Percentiles rank a stretch among this genome's conserved stretches.
phyloP scores from a whole-genome alignment of 2,888 invertebrate genomes.

The Callyntrura sp. region DNA sequence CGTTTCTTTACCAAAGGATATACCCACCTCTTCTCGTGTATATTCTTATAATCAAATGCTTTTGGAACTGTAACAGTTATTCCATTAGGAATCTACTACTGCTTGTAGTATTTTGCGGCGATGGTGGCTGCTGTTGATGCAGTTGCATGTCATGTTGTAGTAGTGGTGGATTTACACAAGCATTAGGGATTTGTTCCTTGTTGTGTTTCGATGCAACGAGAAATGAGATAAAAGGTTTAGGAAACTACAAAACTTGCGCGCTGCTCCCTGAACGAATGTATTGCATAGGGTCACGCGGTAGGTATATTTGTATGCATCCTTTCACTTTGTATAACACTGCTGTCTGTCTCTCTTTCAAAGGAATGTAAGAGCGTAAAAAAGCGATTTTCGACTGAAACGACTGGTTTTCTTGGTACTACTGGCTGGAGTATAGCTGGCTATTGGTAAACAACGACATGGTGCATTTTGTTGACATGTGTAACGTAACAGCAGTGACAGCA shows the following conservation, averaged over 20 bases:
- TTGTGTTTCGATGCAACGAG: constrained; percentile 20
- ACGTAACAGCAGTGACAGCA: constrained; percentile 33
- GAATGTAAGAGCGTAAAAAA: constrained; percentile 7
- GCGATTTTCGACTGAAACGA: constrained; percentile 22
- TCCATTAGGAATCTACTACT: too few relatives aligned
- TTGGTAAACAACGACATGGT: constrained; percentile 48
- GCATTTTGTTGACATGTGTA: constrained; percentile 50
- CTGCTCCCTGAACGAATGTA: too few relatives aligned
- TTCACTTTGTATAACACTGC: too few relatives aligned
- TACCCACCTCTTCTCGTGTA: too few relatives aligned
- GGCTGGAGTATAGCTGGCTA: not conserved
- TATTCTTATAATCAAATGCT: too few relatives aligned
- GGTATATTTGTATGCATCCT: too few relatives aligned
- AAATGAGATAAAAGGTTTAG: constrained; percentile 8
- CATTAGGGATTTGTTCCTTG: constrained; percentile 38
- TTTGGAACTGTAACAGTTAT: too few relatives aligned
- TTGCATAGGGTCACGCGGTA: too few relatives aligned
- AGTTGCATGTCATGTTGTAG: constrained; percentile 19
- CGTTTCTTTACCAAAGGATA: too few relatives aligned
- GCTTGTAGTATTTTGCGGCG: too few relatives aligned
- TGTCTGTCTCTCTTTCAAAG: too few relatives aligned
- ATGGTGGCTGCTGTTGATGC: not conserved
- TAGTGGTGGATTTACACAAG: constrained; percentile 13
- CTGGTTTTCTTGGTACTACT: constrained; percentile 21
- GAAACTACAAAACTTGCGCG: too few relatives aligned